Percentiles rank a stretch among this genome's conserved stretches.
phyloP scores from a whole-genome alignment of 2,888 invertebrate species.

The Elmis aenea region DNA sequence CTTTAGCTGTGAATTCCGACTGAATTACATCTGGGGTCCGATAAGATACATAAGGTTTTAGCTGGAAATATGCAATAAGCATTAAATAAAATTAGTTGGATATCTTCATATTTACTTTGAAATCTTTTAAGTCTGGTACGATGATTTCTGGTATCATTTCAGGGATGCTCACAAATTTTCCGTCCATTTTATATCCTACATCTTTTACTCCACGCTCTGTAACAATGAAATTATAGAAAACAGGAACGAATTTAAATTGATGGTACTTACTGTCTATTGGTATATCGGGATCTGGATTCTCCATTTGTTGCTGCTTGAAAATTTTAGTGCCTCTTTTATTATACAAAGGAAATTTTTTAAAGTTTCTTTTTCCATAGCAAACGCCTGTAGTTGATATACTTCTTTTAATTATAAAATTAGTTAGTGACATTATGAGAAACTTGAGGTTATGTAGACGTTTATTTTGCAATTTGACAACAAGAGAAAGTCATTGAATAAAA shows the following conservation, averaged over 20 bases:
- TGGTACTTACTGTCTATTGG: slow-evolving; percentile 58
- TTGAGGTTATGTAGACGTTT: neutral
- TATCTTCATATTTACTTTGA: slow-evolving; percentile 49
- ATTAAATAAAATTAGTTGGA: neutral
- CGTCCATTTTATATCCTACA: slow-evolving; percentile 55
- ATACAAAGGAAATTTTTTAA: slow-evolving; percentile 69
- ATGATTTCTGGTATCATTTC: slow-evolving; percentile 91
- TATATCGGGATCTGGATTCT: slow-evolving; percentile 57
- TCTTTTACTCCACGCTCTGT: slow-evolving; percentile 64
- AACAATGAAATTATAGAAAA: slow-evolving; percentile 26
- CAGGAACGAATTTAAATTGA: neutral
- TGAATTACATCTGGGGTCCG: slow-evolving; percentile 69
- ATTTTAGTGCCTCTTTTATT: slow-evolving; percentile 70
- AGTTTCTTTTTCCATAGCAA: slow-evolving; percentile 70
- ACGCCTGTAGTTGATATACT: slow-evolving; percentile 51
- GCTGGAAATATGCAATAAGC: slow-evolving; percentile 42
- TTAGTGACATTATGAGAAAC: slow-evolving; percentile 28
- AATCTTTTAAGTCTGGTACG: slow-evolving; percentile 83
- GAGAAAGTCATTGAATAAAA: no score
- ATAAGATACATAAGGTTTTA: slow-evolving; percentile 95
- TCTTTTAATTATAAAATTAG: slow-evolving; percentile 43
- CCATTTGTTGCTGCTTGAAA: slow-evolving; percentile 57
- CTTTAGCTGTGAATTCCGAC: slow-evolving; percentile 75
- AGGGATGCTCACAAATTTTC: slow-evolving; percentile 60
- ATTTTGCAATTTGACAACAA: no score